phyloP scores from a whole-genome alignment of 2,797 vertebrate genomes.

The Gephyroberyx darwinii region DNA sequence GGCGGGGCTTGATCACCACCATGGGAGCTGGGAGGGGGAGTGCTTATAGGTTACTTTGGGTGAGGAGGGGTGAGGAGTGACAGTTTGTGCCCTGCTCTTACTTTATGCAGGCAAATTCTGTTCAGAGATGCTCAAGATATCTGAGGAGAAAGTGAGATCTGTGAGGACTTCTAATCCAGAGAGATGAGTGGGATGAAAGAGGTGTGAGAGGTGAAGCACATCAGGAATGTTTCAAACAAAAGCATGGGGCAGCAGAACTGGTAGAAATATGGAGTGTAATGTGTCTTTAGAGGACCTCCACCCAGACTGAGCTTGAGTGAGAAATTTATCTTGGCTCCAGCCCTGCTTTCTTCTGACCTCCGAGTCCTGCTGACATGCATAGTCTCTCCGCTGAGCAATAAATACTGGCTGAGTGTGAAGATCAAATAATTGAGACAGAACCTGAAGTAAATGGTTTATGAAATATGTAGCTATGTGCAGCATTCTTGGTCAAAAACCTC shows the following conservation, averaged over 20 bases:
- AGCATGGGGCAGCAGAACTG: constrained; percentile 36
- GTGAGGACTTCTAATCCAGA: constrained; percentile 21
- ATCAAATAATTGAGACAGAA: constrained; percentile 37
- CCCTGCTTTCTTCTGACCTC: constrained; percentile 42
- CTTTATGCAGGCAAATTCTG: background rate
- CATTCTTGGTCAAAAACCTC: background rate
- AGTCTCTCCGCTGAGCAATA: constrained; percentile 44
- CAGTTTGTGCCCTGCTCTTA: background rate
- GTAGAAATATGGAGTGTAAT: constrained; percentile 38
- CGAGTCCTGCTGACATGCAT: constrained; percentile 42
- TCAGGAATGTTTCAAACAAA: constrained; percentile 65
- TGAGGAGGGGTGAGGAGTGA: constrained; percentile 5
- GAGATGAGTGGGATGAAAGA: constrained; percentile 47
- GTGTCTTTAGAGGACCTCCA: constrained; percentile 60
- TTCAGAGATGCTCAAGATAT: background rate
- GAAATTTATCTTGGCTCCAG: constrained; percentile 53
- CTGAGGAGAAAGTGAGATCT: constrained; percentile 11
- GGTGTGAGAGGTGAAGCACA: constrained; percentile 46
- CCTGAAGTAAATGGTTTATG: constrained; percentile 4
- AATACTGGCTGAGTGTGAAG: constrained; percentile 36
- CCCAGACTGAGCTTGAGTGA: constrained; percentile 29
- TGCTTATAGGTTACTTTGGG: background rate
- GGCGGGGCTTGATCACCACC: constrained; percentile 26
- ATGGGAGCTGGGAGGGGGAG: constrained; percentile 21
- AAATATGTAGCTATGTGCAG: background rate